Evolutionary conservation across 2,888 invertebrate genomes (phyloP), one percentile per base, ranked within the genome.

Genomic region (Arenicola marina): DNA sequence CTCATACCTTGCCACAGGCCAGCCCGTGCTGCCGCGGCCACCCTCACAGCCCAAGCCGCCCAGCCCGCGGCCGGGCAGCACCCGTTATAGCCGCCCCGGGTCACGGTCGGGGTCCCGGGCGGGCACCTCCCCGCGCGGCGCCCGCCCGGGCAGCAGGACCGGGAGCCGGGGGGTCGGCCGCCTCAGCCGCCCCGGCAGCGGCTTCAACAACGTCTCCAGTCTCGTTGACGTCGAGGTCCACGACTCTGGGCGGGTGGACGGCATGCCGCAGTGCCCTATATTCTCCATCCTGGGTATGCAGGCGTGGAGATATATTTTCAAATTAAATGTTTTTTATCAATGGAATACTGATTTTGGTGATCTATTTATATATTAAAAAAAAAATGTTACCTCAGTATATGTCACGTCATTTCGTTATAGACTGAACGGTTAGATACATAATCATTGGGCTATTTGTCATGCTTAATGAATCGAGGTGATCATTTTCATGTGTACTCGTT

Each of bases 261-360:
- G 68, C n/a, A 64, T 80, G 3, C 78, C 80, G 1, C 38, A 70
- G 21, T 75, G 75, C 77, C 95, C 95, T 56, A 90, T 95, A 58
- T 87, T 95, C 71, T 94, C 94, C 92, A 88, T 95, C 59, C 86
- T 94, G n/a, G 86, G 86, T 80, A 67, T 76, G 77, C 73, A n/a
- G 18, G 24, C 11, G n/a, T n/a, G n/a, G n/a, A n/a, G n/a, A n/a
- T n/a, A n/a, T n/a, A n/a, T n/a, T n/a, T n/a, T n/a, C n/a, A n/a
- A n/a, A n/a, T n/a, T n/a, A n/a, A n/a, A n/a, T n/a, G n/a, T n/a
- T n/a, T n/a, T n/a, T n/a, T n/a, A n/a, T n/a, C n/a, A n/a, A n/a
- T n/a, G n/a, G n/a, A n/a, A n/a, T n/a, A n/a, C n/a, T n/a, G n/a
- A n/a, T n/a, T n/a, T n/a, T n/a, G n/a, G n/a, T n/a, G n/a, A n/a